Evolutionary conservation across 2,113 vertebrate species (phyloP).

Genomic region (Poeciliopsis prolifica): DNA sequence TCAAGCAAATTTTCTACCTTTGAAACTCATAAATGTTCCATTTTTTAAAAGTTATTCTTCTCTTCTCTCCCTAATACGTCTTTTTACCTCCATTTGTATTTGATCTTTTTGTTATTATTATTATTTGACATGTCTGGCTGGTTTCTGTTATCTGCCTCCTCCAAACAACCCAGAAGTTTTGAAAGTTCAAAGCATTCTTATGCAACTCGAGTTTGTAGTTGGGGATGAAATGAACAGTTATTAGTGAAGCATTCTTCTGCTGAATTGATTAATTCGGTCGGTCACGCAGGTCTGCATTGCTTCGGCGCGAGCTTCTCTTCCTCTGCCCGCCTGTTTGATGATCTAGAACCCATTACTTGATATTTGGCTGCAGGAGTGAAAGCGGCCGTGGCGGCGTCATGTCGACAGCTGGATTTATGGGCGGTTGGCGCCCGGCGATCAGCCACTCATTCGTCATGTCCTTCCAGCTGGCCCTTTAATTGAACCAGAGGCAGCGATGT

Average conservation of each 20-base stretch:
- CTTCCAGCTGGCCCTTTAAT: slow-evolving; percentile 47
- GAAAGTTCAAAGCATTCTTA: neutral
- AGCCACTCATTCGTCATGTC: slow-evolving; percentile 59
- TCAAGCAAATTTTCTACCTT: too few species aligned
- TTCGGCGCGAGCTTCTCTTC: slow-evolving; percentile 5
- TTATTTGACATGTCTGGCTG: neutral
- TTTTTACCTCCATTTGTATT: too few species aligned
- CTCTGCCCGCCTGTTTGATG: slow-evolving; percentile 35
- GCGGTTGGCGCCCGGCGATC: slow-evolving; percentile 27
- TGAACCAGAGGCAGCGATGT: slow-evolving; percentile 17
- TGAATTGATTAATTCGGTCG: neutral
- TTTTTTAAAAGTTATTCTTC: too few species aligned
- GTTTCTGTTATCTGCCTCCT: neutral
- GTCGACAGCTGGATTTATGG: slow-evolving; percentile 57
- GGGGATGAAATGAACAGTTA: neutral
- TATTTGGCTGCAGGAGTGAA: slow-evolving; percentile 35
- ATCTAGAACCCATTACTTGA: slow-evolving; percentile 54
- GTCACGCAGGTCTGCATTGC: neutral
- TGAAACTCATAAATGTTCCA: too few species aligned
- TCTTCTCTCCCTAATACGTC: too few species aligned
- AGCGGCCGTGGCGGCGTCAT: neutral
- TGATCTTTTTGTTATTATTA: neutral
- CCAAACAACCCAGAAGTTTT: neutral
- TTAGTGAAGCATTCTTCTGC: neutral
- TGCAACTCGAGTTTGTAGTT: neutral